These are phyloP conservation scores for Sialia sialis DNA, from an alignment of 2,113 vertebrate species.

Conservation along the genomic window DNA sequence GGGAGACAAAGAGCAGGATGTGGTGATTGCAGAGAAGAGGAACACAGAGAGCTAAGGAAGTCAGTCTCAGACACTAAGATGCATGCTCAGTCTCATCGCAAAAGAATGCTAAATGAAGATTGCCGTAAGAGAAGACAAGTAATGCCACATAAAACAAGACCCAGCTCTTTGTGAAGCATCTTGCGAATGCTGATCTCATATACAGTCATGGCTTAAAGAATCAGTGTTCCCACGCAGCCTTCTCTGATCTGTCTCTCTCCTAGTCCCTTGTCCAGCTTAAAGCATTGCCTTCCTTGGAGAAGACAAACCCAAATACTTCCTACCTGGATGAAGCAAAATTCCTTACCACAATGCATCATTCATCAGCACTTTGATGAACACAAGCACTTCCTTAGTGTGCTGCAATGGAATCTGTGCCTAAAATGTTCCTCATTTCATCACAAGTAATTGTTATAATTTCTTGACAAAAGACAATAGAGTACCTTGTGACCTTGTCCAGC, in stretches of 20 bases:
- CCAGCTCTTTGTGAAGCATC: background rate
- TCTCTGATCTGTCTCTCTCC: background rate
- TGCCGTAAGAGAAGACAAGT: background rate
- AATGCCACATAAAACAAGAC: background rate
- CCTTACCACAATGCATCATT: fast-evolving
- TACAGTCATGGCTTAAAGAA: background rate
- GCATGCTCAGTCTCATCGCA: background rate
- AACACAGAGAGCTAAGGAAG: background rate
- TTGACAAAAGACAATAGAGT: background rate
- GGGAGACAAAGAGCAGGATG: background rate
- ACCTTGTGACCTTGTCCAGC: background rate
- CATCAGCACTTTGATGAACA: background rate
- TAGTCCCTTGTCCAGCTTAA: background rate
- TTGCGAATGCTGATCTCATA: background rate
- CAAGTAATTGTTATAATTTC: background rate
- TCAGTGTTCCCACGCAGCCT: background rate
- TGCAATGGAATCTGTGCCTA: background rate
- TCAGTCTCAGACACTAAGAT: background rate
- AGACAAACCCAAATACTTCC: background rate
- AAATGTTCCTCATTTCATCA: background rate
- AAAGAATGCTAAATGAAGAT: background rate
- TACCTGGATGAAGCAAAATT: background rate
- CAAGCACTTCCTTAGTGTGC: background rate
- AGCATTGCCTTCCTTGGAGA: background rate
- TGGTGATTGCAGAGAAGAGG: background rate